A percentile compares a stretch with the other conserved stretches of the same genome.
Conservation (phyloP, 2,113 vertebrate species). For the Mormyrus iriodes region DNA sequence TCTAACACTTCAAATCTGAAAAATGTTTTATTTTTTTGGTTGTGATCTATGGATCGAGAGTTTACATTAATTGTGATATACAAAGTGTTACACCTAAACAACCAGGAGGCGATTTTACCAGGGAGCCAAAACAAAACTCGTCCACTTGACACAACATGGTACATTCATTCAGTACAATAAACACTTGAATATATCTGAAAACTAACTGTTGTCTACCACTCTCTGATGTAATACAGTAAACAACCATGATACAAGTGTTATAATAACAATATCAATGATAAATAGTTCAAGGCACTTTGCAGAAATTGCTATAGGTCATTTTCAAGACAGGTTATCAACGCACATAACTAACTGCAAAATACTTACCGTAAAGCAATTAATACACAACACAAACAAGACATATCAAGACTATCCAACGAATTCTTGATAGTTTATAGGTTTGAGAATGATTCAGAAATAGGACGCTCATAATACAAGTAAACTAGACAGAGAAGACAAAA, state of each 20-base stretch:
- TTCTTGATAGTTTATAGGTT: background rate
- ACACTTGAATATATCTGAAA: slow-evolving; percentile 31
- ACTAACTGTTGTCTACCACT: background rate
- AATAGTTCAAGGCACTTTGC: slow-evolving; percentile 10
- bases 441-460: slow-evolving; percentile 15
- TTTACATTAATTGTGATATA: background rate
- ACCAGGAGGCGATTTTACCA: background rate
- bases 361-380: background rate
- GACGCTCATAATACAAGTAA: slow-evolving; percentile 17
- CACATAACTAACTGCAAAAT: background rate
- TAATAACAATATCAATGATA: slow-evolving; percentile 29
- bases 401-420: background rate
- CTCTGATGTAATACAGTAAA: slow-evolving; percentile 28
- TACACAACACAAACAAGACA: background rate
- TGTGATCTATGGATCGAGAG: background rate
- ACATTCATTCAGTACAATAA: slow-evolving; percentile 14
- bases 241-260: slow-evolving; percentile 32
- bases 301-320: background rate
- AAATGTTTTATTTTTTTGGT: background rate
- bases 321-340: background rate
- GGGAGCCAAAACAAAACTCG: slow-evolving; percentile 14
- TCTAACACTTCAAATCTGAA: background rate
- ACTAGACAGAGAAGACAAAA: background rate
- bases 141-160: slow-evolving; percentile 23
- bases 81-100: background rate